A percentile compares a stretch with the other conserved stretches of the same genome.
Evolutionary conservation across 2,113 vertebrate genomes (phyloP).

Genomic region (Myiagra hebetior): DNA sequence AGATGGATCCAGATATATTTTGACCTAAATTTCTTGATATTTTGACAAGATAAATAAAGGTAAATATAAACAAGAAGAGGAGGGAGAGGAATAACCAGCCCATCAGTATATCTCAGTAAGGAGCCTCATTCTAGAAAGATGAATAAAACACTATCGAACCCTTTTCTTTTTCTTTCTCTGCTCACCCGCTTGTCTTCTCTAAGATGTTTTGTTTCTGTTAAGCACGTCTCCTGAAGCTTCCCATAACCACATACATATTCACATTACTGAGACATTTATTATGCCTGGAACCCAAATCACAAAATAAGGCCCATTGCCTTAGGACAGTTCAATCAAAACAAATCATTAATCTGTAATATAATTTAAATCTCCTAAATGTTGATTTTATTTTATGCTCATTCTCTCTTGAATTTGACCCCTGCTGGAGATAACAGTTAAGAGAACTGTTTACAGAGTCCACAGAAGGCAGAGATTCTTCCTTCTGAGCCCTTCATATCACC

Average conservation of each 20-base stretch:
- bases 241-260: background rate
- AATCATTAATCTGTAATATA: background rate
- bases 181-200: background rate
- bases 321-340: background rate
- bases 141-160: background rate
- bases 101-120: background rate
- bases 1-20: constrained; percentile 45
- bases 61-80: constrained; percentile 50
- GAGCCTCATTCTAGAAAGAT: background rate
- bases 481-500: background rate
- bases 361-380: background rate
- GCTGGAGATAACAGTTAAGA: background rate
- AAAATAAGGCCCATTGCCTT: background rate
- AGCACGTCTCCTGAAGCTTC: background rate
- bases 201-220: background rate
- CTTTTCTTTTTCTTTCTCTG: background rate
- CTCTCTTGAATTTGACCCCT: background rate
- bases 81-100: background rate
- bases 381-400: background rate
- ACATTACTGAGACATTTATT: background rate
- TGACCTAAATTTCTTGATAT: constrained; percentile 42
- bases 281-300: background rate
- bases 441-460: background rate
- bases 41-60: constrained; percentile 40
- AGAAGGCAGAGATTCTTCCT: background rate